Percentiles rank a stretch among this genome's conserved stretches.
phyloP scores from a whole-genome alignment of 1,140 invertebrate species.

The Bombus superbus region DNA sequence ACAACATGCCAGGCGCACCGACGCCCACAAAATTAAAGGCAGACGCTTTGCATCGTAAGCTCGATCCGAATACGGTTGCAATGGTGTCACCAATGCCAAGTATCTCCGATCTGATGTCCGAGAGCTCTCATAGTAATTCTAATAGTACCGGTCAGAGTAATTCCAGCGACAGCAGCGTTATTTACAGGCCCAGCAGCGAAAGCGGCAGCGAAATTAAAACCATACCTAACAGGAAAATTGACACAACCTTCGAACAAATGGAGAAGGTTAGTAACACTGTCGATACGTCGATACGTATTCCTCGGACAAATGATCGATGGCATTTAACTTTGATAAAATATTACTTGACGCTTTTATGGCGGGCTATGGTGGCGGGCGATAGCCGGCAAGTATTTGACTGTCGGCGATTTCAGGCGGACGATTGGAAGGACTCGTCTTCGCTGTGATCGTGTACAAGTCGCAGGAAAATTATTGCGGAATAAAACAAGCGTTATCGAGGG shows the following conservation, averaged over 20 bases:
- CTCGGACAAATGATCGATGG: no score
- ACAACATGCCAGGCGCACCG: slow-evolving; percentile 63
- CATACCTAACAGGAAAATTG: slow-evolving; percentile 84
- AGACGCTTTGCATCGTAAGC: slow-evolving; percentile 79
- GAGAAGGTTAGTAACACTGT: slow-evolving; percentile 72
- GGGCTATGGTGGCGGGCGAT: no score
- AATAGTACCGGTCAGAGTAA: slow-evolving; percentile 85
- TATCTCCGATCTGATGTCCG: slow-evolving; percentile 81
- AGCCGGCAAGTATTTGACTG: no score
- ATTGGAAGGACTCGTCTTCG: no score
- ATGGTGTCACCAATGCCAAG: slow-evolving; percentile 90
- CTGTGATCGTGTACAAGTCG: no score
- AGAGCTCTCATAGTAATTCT: slow-evolving; percentile 85
- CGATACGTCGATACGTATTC: no score
- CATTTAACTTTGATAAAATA: no score
- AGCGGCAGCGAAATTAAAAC: slow-evolving; percentile 85
- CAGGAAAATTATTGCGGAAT: no score
- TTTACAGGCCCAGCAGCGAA: slow-evolving; percentile 87
- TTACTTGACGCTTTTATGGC: no score
- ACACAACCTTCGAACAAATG: slow-evolving; percentile 76
- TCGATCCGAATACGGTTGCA: slow-evolving; percentile 86
- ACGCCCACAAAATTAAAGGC: slow-evolving; percentile 71
- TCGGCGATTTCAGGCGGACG: no score
- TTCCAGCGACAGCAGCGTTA: slow-evolving; percentile 87
- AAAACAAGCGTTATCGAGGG: no score